Conservation (phyloP, 2,888 invertebrate genomes). For the Drosophila percnosoma region DNA sequence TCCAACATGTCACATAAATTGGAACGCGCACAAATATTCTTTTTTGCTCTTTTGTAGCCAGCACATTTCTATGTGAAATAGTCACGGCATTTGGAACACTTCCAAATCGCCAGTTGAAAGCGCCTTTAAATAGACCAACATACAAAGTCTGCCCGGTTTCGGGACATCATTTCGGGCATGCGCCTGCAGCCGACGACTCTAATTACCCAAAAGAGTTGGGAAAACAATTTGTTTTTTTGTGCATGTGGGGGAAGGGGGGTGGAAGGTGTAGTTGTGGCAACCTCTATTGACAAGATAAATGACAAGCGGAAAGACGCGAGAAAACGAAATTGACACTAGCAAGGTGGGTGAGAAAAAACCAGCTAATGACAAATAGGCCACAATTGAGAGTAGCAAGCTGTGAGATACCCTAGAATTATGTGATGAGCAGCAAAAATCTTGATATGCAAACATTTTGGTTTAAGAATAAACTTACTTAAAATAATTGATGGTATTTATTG, state of each 20-base stretch:
- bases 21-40: constrained; percentile 54
- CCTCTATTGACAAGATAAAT: constrained; percentile 60
- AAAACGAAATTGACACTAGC: constrained; percentile 52
- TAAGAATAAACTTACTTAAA: neutral
- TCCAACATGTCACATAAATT: constrained; percentile 71
- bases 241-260: neutral
- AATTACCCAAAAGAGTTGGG: constrained; percentile 48
- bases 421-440: too few species aligned
- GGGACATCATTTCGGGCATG: constrained; percentile 30
- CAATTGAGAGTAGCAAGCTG: neutral
- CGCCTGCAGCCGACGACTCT: constrained; percentile 41
- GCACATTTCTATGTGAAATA: constrained; percentile 64
- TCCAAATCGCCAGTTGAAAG: constrained; percentile 61
- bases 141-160: constrained; percentile 34
- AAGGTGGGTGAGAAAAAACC: constrained; percentile 41
- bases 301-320: constrained; percentile 55
- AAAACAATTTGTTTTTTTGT: constrained; percentile 24
- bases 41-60: constrained; percentile 30
- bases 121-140: constrained; percentile 54
- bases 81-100: constrained; percentile 74
- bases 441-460: too few species aligned
- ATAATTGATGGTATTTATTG: neutral
- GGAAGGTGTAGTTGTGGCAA: constrained; percentile 5
- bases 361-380: neutral
- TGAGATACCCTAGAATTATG: constrained; percentile 12